phyloP scores from a whole-genome alignment of 2,113 vertebrate genomes.

The Antennarius striatus region DNA sequence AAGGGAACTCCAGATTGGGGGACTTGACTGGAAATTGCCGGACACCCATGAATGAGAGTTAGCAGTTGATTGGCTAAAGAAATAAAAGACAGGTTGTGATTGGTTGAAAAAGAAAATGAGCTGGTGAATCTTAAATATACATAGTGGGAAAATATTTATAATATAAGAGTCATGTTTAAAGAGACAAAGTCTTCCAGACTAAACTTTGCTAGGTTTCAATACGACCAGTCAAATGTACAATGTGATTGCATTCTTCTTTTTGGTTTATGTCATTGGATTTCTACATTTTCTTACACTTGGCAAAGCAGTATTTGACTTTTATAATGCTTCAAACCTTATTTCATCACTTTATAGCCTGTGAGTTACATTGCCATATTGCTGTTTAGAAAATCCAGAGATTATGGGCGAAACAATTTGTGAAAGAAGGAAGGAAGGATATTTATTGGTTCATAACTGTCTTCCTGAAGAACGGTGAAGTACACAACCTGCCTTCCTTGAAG shows the following conservation, averaged over 20 bases:
- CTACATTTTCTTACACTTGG: background rate
- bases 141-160: no score
- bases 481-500: slow-evolving; percentile 25
- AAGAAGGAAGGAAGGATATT: slow-evolving; percentile 5
- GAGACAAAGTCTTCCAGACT: no score
- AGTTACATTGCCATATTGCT: background rate
- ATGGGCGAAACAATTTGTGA: slow-evolving; percentile 11
- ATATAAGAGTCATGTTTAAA: no score
- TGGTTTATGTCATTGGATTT: background rate
- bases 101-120: no score
- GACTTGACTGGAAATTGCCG: no score
- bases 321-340: background rate
- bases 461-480: slow-evolving; percentile 32
- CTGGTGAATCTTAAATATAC: no score
- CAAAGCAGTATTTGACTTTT: background rate
- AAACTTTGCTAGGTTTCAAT: no score
- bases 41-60: no score
- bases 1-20: no score
- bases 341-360: background rate
- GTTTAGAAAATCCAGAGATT: slow-evolving; percentile 13
- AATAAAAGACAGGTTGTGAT: no score
- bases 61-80: no score
- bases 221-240: background rate
- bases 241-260: background rate
- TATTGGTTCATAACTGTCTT: slow-evolving; percentile 16